Conservation (phyloP, 2,797 vertebrate species). For the Onychomys leucogaster region DNA sequence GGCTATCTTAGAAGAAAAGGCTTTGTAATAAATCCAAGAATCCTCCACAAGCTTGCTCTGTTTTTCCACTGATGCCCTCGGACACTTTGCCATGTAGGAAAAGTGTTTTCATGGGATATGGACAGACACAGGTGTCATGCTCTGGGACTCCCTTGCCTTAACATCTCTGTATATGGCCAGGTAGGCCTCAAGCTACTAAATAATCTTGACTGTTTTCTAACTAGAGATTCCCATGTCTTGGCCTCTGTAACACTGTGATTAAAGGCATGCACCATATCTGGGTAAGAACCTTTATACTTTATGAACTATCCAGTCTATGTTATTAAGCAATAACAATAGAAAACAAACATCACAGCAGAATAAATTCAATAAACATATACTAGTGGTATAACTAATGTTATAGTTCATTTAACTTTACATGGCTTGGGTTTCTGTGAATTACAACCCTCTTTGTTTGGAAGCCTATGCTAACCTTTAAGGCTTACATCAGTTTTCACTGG, state of each 20-base stretch:
- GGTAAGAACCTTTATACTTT: background rate
- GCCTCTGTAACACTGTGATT: background rate
- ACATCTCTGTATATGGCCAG: background rate
- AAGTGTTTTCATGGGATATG: background rate
- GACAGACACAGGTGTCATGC: background rate
- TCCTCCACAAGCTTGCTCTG: background rate
- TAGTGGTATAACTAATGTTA: background rate
- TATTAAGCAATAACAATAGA: background rate
- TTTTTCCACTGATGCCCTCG: background rate
- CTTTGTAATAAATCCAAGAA: background rate
- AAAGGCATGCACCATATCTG: background rate
- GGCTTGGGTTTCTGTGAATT: background rate
- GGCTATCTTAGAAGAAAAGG: background rate
- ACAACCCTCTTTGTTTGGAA: background rate
- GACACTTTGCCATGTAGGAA: background rate
- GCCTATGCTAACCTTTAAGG: background rate
- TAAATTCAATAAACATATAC: constrained; percentile 9
- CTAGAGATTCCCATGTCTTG: background rate
- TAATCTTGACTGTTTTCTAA: background rate
- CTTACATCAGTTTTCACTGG: background rate
- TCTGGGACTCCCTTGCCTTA: background rate
- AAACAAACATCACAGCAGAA: background rate
- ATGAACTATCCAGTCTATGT: background rate
- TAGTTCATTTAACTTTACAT: background rate
- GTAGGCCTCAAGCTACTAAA: background rate